Evolutionary conservation across 2,888 invertebrate species (phyloP).

Genomic region (Eupithecia centaureata): DNA sequence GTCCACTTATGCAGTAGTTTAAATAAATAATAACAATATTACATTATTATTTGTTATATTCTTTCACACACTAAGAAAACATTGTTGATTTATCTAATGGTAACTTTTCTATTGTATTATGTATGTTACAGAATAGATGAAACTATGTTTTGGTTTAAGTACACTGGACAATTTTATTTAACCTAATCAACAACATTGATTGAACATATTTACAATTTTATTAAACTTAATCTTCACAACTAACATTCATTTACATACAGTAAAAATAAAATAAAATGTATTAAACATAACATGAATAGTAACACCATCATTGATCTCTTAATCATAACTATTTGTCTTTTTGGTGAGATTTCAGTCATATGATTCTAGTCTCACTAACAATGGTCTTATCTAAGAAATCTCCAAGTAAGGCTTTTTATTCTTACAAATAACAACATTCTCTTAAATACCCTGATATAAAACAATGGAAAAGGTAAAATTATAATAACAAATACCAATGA

Average conservation of each 20-base stretch:
- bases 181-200: conserved; percentile 24
- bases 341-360: conserved; percentile 40
- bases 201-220: conserved; percentile 27
- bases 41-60: not conserved
- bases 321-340: conserved; percentile 37
- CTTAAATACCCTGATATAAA: conserved; percentile 39
- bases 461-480: conserved; percentile 26
- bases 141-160: conserved; percentile 12
- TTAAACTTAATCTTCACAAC: conserved; percentile 23
- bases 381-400: conserved; percentile 44
- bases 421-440: conserved; percentile 36
- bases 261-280: conserved; percentile 22
- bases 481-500: conserved; percentile 4
- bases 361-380: conserved; percentile 40
- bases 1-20: not conserved
- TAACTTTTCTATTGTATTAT: conserved; percentile 4
- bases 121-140: not conserved
- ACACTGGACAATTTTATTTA: conserved; percentile 18
- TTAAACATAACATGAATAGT: conserved; percentile 31
- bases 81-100: not conserved
- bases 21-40: too few species aligned
- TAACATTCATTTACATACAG: conserved; percentile 20
- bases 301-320: conserved; percentile 27
- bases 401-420: conserved; percentile 34
- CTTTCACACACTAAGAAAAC: not conserved